Base-by-base conservation (phyloP, 2,888 invertebrate genomes). In the Lordiphosa andalusiaca region DNA sequence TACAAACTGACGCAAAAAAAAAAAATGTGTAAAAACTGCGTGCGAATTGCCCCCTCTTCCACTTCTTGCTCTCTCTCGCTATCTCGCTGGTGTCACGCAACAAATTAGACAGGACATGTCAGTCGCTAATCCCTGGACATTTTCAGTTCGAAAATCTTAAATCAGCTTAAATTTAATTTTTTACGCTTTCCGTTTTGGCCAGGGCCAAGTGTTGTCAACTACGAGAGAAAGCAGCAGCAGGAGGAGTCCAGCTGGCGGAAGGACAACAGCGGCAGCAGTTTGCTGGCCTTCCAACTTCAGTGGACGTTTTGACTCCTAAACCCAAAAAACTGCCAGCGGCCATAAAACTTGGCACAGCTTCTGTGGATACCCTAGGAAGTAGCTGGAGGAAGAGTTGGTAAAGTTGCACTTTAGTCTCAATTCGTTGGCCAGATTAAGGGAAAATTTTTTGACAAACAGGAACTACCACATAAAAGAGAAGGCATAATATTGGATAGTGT, bases 111-210 rank as follows among this genome's bases (percentile, higher is more conserved):
- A 36, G 48, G 60, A 61, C 50, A 59, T 48, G 57, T 53, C 54
- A 56, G 70, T 13, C 56, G 39, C 58, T 70, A 72, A 76, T 67
- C 72, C 71, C 40, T 40, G 16, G 16, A 6, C 6, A 38, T 52
- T 30, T 39, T 3, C 6, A 7, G 23, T 44, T 47, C 58, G 67
- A 65, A 67, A 75, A 73, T 80, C 81, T 56, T 13, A 71, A 73
- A 78, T 81, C 78, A 73, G 78, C 78, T 78, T 78, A 67, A 73
- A 72, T 73, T 81, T 62, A 63, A 68, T 68, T 78, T 73, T 73
- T 61, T 73, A 57, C 52, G 46, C 49, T 70, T 57, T 73, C 57
- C 63, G 58, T 55, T 66, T 39, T 38, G 35, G 21, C 33, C 30
- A 33, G n/a, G 12, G 9, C 35, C 35, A 12, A 10, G 1, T 7